Conservation (phyloP, 2,888 invertebrate species). For the Seira sanloemensis region DNA sequence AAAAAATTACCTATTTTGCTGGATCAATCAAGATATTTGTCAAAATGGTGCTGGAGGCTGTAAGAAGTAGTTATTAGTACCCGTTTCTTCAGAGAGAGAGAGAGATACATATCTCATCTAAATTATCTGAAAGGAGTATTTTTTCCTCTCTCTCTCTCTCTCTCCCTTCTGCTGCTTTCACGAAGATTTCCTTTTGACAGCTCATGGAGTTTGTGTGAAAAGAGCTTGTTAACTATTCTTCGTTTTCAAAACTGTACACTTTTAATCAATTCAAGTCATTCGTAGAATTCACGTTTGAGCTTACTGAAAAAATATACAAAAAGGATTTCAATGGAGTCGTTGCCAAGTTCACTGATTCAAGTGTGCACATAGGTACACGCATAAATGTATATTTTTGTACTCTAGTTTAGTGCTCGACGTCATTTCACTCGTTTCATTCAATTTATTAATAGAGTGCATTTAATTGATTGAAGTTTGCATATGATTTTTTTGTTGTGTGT, state of each 20-base stretch:
- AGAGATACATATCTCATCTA: not conserved
- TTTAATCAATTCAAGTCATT: not conserved
- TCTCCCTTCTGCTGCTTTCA: too few relatives aligned
- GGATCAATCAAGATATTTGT: conserved; percentile 49
- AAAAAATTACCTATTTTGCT: not conserved
- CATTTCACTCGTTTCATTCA: too few relatives aligned
- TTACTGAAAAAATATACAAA: too few relatives aligned
- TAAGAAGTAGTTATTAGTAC: conserved; percentile 25
- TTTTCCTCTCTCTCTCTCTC: not conserved
- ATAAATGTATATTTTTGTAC: too few relatives aligned
- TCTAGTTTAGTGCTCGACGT: too few relatives aligned
- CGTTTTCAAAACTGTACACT: not conserved
- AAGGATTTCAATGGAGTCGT: too few relatives aligned
- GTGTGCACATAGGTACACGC: too few relatives aligned
- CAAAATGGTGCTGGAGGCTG: conserved; percentile 54
- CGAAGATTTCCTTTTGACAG: not conserved
- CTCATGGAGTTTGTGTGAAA: not conserved
- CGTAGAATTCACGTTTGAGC: too few relatives aligned
- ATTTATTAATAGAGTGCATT: too few relatives aligned
- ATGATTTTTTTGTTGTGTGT: too few relatives aligned
- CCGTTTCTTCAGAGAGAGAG: not conserved
- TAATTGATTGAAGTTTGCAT: too few relatives aligned
- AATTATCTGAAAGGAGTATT: not conserved
- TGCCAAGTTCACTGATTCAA: too few relatives aligned
- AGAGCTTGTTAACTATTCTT: not conserved